phyloP scores from a whole-genome alignment of 1,140 invertebrate species.

The Vanessa atalanta region DNA sequence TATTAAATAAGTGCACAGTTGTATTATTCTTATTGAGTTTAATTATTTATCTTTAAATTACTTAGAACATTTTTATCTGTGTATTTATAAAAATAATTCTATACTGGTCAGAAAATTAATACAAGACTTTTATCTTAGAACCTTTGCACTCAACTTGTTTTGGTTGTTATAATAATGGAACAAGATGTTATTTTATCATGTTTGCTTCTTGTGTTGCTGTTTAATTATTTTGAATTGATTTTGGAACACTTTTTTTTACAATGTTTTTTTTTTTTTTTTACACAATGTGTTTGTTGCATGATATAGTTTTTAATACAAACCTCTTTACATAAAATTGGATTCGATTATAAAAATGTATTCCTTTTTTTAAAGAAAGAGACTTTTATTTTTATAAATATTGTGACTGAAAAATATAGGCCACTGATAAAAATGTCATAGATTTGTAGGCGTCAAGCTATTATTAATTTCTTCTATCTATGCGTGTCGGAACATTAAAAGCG shows the following conservation, averaged over 20 bases:
- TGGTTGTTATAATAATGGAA: conserved; percentile 53
- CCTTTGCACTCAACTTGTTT: conserved; percentile 56
- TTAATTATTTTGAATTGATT: not conserved
- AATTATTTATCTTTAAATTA: not conserved
- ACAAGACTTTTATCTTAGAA: conserved; percentile 57
- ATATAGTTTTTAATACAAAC: too few species aligned
- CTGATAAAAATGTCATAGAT: not conserved
- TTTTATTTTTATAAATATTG: too few species aligned
- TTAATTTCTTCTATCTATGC: conserved; percentile 18
- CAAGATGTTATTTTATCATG: conserved; percentile 48
- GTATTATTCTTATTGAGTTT: not conserved
- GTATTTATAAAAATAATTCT: not conserved
- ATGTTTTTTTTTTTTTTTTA: too few species aligned
- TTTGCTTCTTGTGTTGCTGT: conserved; percentile 32
- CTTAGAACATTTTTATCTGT: conserved; percentile 4
- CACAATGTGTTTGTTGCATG: too few species aligned
- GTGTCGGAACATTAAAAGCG: conserved; percentile 26
- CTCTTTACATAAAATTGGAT: too few species aligned
- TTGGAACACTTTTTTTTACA: not conserved
- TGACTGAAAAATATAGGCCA: not conserved
- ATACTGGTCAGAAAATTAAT: conserved; percentile 58
- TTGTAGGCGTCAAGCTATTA: not conserved
- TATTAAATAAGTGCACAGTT: too few species aligned
- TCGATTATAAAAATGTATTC: too few species aligned
- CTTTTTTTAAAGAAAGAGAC: too few species aligned